Conservation (phyloP, 2,888 invertebrate species). For the Actias luna region DNA sequence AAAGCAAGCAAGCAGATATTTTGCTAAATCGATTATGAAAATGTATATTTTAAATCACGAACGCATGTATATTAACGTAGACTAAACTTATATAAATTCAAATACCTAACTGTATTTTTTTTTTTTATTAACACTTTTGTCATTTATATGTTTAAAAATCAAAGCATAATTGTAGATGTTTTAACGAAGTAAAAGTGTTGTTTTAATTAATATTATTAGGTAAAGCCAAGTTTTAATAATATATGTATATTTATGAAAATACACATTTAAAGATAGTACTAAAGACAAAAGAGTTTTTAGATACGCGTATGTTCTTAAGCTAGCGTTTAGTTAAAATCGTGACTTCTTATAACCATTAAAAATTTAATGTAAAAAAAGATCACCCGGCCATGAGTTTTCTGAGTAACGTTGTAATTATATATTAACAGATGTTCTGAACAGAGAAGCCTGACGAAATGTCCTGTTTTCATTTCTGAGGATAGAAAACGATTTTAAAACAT, state of each 20-base stretch:
- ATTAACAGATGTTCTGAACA: not conserved
- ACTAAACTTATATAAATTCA: too few species aligned
- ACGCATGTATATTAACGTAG: too few species aligned
- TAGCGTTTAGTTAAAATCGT: not conserved
- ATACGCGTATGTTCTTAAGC: not conserved
- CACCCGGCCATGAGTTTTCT: not conserved
- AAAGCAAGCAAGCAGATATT: too few species aligned
- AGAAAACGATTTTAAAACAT: not conserved
- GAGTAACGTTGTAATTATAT: constrained; percentile 1
- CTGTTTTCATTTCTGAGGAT: constrained; percentile 2
- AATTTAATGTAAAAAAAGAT: constrained; percentile 1
- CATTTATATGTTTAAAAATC: too few species aligned
- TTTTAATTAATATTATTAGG: too few species aligned
- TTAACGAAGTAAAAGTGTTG: constrained; percentile 21
- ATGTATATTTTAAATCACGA: too few species aligned
- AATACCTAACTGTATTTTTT: too few species aligned
- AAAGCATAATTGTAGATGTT: too few species aligned
- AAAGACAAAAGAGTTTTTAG: constrained; percentile 15
- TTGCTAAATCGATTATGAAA: too few species aligned
- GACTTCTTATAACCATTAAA: constrained; percentile 1
- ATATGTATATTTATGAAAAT: not conserved
- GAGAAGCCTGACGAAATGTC: not conserved
- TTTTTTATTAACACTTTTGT: too few species aligned
- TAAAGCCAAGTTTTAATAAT: not conserved
- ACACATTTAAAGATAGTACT: not conserved